Evolutionary conservation across 30 jellyfish, hydroid and myxozoan genomes (phyloP), one percentile per base, ranked within the genome.

Genomic region (Pseudorhiza aurosa): DNA sequence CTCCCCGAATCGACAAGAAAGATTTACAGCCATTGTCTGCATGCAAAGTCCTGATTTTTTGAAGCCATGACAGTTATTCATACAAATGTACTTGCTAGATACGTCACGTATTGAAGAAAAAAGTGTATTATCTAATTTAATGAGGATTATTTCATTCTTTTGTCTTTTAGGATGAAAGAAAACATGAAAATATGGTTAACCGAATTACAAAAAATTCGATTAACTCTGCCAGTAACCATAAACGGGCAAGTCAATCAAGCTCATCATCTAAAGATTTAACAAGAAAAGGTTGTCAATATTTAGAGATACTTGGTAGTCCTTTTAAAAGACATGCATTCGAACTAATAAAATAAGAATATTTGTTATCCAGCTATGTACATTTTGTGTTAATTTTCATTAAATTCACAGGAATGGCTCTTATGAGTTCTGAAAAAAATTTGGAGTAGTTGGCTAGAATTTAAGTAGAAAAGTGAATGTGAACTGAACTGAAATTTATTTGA

Each of bases 201-300:
- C 70, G 90, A 63, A 77, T 77, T 31, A 65, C 90, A 14, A 17
- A 69, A 19, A 63, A 40, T 50, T 82, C 60, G 43, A 26, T 40
- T 17, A 77, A 68, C 62, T 63, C 90, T 11, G 47, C 74, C 28
- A 50, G 26, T 40, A 77, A 64, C 30, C 59, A 40, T 22, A 77
- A 77, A 45, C 60, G 53, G 55, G 10, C 47, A 17, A 43, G 32
- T 29, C 24, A 73, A 2, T 0, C 74, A 6, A 42, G 75, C 30
- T 77, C 82, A 0, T 60, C 90, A 19, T 43, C 82, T 26, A 77
- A 46, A 63, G 90, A 77, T 46, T 29, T 77, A 24, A 47, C 82
- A 30, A 77, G 63, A 63, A 77, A 47, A 77, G 82, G 90, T 62
- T n/a, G n/a, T n/a, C n/a, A n/a, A n/a, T n/a, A n/a, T n/a, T n/a